Evolutionary conservation across 2,113 vertebrate genomes (phyloP).

Genomic region (Cebidichthys violaceus): DNA sequence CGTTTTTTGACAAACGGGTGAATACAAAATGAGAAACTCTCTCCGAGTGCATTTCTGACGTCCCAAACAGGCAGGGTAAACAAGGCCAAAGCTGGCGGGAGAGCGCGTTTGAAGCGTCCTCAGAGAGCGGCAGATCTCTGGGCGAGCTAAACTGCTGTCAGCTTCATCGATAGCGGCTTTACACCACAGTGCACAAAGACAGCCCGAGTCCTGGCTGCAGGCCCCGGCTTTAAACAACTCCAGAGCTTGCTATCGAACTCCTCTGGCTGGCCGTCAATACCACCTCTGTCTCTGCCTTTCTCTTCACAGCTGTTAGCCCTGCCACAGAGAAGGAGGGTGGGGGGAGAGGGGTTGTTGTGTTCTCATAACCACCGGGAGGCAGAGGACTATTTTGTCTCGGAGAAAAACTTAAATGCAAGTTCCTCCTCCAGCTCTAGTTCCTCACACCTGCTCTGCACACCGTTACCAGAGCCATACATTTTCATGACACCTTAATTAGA

Average conservation of each 20-base stretch:
- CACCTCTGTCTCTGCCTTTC: constrained; percentile 38
- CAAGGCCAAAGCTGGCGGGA: constrained; percentile 47
- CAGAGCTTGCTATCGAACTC: constrained; percentile 65
- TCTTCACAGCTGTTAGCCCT: constrained; percentile 54
- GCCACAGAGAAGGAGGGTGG: constrained; percentile 25
- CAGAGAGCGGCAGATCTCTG: constrained; percentile 64
- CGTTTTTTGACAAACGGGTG: constrained; percentile 5
- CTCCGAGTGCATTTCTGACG: constrained; percentile 22
- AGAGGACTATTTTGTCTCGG: neutral
- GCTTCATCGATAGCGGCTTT: constrained; percentile 74
- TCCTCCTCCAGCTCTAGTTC: constrained; percentile 28
- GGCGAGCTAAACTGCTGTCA: constrained; percentile 79
- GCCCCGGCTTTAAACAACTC: constrained; percentile 56
- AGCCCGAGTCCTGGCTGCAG: constrained; percentile 60
- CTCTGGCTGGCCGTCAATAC: constrained; percentile 60
- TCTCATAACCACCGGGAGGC: constrained; percentile 26
- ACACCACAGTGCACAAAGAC: constrained; percentile 75
- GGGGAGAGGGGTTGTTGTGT: neutral
- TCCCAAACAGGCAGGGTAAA: constrained; percentile 51
- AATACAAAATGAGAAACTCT: constrained; percentile 25
- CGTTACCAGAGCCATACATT: constrained; percentile 37
- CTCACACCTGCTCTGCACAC: constrained; percentile 36
- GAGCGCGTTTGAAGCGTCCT: constrained; percentile 58
- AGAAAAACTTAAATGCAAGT: constrained; percentile 2
- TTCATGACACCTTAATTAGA: constrained; percentile 58